Conservation (phyloP, 2,113 vertebrate genomes). For the Hydrolagus affinis region DNA sequence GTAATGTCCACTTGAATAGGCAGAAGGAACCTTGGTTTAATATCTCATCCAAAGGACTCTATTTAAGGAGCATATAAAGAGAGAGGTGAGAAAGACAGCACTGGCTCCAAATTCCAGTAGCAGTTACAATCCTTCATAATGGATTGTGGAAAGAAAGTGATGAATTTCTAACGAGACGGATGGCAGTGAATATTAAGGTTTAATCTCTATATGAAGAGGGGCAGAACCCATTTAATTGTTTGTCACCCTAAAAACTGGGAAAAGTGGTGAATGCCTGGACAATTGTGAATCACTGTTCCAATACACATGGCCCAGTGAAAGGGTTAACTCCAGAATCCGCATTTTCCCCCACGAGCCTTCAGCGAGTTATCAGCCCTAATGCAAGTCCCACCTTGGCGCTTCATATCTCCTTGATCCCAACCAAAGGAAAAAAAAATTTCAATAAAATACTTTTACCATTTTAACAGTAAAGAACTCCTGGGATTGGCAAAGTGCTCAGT, state of each 20-base stretch:
- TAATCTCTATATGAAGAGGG: neutral
- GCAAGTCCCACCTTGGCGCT: slow-evolving; percentile 52
- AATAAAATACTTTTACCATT: slow-evolving; percentile 67
- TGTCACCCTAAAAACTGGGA: neutral
- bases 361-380: slow-evolving; percentile 7
- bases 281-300: neutral
- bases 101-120: too few relatives aligned
- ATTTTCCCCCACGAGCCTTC: neutral
- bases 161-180: neutral
- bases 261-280: neutral
- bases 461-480: slow-evolving; percentile 62
- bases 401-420: slow-evolving; percentile 67
- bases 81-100: too few relatives aligned
- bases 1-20: too few relatives aligned
- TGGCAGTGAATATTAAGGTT: neutral
- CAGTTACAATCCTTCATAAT: neutral
- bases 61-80: too few relatives aligned
- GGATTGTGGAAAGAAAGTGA: neutral
- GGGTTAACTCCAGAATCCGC: neutral
- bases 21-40: too few relatives aligned
- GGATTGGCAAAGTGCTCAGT: slow-evolving; percentile 65
- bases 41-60: too few relatives aligned
- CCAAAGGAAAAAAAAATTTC: slow-evolving; percentile 72
- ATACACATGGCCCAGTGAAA: slow-evolving; percentile 8
- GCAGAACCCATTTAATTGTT: neutral